Percentiles rank a stretch among this genome's conserved stretches.
These are phyloP conservation scores for Synanthedon tipuliformis DNA, from an alignment of 2,888 invertebrate species.

Conservation along the genomic window DNA sequence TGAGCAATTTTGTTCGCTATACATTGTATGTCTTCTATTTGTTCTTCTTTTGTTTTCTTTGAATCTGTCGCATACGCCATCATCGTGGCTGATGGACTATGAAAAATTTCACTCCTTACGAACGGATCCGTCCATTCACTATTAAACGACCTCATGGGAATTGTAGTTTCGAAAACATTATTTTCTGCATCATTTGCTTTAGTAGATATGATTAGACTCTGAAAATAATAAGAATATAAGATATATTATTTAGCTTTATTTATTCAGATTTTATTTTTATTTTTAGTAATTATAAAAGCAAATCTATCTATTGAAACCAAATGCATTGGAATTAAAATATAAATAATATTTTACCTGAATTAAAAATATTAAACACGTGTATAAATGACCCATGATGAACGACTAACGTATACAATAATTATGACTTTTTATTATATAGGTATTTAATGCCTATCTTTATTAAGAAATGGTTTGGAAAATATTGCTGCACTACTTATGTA, in stretches of 20 bases:
- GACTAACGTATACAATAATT: neutral
- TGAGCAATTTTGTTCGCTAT: slow-evolving; percentile 40
- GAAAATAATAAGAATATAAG: neutral
- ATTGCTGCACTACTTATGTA: neutral
- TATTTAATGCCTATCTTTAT: neutral
- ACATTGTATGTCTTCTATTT: slow-evolving; percentile 47
- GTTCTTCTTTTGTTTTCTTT: slow-evolving; percentile 47
- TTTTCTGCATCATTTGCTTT: slow-evolving; percentile 4
- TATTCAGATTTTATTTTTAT: neutral
- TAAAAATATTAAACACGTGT: neutral
- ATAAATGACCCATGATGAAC: slow-evolving; percentile 1
- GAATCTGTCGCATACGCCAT: slow-evolving; percentile 41
- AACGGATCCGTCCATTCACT: slow-evolving; percentile 41
- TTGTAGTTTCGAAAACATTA: slow-evolving; percentile 13
- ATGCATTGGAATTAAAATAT: neutral
- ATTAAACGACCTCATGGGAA: neutral
- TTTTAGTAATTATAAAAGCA: neutral
- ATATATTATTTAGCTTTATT: too few relatives aligned
- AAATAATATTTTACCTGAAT: neutral
- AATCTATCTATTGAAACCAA: neutral
- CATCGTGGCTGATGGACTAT: slow-evolving; percentile 35
- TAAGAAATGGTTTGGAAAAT: neutral
- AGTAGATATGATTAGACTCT: neutral
- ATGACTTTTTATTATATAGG: neutral
- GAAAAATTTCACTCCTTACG: slow-evolving; percentile 21